phyloP scores from a whole-genome alignment of 2,797 vertebrate genomes.

The Pipistrellus nathusii region DNA sequence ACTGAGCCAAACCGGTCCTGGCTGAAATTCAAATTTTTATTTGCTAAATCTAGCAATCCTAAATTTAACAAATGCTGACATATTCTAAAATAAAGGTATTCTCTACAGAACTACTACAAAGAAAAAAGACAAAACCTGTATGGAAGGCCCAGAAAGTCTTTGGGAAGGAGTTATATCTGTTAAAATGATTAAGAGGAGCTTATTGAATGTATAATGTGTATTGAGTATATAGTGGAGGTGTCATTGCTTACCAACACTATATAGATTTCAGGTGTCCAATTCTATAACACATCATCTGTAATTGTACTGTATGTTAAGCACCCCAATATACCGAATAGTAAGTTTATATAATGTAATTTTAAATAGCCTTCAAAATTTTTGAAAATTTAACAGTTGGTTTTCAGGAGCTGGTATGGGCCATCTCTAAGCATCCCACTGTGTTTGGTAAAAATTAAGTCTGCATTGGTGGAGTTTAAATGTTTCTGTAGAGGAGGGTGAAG shows the following conservation, averaged over 20 bases:
- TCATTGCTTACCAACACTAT: neutral
- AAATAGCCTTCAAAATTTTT: neutral
- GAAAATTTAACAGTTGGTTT: neutral
- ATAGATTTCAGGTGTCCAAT: neutral
- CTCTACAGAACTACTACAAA: neutral
- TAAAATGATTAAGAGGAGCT: neutral
- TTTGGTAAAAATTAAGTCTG: neutral
- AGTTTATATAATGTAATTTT: neutral
- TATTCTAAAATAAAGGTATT: neutral
- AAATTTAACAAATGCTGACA: neutral
- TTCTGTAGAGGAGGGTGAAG: neutral
- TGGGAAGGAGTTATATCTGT: neutral
- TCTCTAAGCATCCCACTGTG: neutral
- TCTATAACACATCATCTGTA: neutral
- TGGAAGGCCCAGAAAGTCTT: neutral
- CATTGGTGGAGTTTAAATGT: neutral
- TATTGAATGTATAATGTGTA: neutral
- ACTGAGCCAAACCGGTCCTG: too few relatives aligned
- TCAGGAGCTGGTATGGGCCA: neutral
- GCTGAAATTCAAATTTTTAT: constrained; percentile 46
- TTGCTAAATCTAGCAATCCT: neutral
- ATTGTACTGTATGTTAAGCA: neutral
- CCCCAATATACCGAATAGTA: neutral
- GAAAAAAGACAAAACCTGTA: neutral
- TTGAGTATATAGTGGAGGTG: neutral